Evolutionary conservation across 2,797 vertebrate species (phyloP).

Genomic region (Hoplostethus atlanticus): DNA sequence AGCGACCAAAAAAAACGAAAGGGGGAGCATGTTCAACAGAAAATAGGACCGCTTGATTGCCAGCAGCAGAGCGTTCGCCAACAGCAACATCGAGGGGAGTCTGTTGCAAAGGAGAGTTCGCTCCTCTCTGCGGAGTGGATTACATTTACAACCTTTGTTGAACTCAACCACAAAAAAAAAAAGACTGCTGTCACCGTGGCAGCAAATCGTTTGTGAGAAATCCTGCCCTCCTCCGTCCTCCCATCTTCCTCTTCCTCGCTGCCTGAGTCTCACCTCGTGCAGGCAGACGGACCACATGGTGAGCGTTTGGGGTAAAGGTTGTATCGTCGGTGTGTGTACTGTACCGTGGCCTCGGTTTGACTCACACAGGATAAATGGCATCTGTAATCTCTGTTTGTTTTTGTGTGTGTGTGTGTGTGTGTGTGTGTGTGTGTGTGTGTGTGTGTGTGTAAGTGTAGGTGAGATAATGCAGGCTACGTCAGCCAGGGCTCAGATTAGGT

Average conservation of each 20-base stretch:
- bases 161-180: constrained; percentile 61
- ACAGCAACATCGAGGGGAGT: constrained; percentile 76
- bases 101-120: constrained; percentile 61
- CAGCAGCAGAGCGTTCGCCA: constrained; percentile 70
- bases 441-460: constrained; percentile 50
- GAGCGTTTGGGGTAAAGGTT: constrained; percentile 52
- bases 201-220: constrained; percentile 46
- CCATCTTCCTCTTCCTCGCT: constrained; percentile 36
- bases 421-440: not conserved
- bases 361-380: constrained; percentile 64
- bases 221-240: constrained; percentile 32
- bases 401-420: not conserved
- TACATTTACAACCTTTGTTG: constrained; percentile 71
- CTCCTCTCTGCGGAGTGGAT: constrained; percentile 68
- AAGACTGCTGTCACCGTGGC: constrained; percentile 54
- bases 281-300: constrained; percentile 47
- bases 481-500: constrained; percentile 63
- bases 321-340: constrained; percentile 38
- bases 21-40: constrained; percentile 60
- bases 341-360: constrained; percentile 56
- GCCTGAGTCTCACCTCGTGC: constrained; percentile 43
- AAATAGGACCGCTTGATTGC: constrained; percentile 76
- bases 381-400: constrained; percentile 74
- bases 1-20: constrained; percentile 22
- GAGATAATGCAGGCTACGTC: constrained; percentile 74